Evolutionary conservation across 2,888 invertebrate species (phyloP).

Genomic region (Phaonia tiefii): DNA sequence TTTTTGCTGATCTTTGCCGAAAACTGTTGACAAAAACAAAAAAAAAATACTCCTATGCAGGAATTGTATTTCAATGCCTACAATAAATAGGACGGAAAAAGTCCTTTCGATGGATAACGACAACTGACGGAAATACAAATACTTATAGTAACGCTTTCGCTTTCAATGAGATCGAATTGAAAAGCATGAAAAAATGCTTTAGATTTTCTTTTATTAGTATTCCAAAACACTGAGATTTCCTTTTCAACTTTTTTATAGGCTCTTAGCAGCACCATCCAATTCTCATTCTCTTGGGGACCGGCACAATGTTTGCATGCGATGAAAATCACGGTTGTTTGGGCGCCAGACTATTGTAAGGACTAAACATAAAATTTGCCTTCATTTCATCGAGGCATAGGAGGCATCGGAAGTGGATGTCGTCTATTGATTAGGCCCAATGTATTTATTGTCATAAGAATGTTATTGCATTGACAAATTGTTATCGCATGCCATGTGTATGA

Average conservation of each 20-base stretch:
- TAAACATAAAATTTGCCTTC: conserved; percentile 16
- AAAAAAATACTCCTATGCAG: background rate
- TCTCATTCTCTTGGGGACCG: background rate
- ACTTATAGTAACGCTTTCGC: background rate
- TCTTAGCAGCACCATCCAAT: background rate
- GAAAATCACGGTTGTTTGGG: background rate
- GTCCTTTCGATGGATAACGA: too few species aligned
- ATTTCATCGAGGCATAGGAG: background rate
- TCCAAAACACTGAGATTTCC: too few species aligned
- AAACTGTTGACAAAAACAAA: background rate
- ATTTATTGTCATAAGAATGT: background rate
- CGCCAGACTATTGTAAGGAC: background rate
- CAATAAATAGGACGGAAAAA: background rate
- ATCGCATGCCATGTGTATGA: background rate
- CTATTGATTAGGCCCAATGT: conserved; percentile 28
- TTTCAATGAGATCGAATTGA: conserved; percentile 22
- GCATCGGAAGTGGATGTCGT: conserved; percentile 31
- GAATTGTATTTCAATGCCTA: background rate
- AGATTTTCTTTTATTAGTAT: too few species aligned
- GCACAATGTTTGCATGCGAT: conserved; percentile 3
- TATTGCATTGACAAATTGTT: conserved; percentile 19
- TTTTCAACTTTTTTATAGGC: conserved; percentile 11
- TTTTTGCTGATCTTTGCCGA: conserved; percentile 30
- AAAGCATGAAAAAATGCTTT: conserved; percentile 21
- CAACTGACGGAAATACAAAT: background rate